Evolutionary conservation across 2,888 invertebrate species (phyloP), one percentile per base, ranked within the genome.

Genomic region (Sesamia inferens): DNA sequence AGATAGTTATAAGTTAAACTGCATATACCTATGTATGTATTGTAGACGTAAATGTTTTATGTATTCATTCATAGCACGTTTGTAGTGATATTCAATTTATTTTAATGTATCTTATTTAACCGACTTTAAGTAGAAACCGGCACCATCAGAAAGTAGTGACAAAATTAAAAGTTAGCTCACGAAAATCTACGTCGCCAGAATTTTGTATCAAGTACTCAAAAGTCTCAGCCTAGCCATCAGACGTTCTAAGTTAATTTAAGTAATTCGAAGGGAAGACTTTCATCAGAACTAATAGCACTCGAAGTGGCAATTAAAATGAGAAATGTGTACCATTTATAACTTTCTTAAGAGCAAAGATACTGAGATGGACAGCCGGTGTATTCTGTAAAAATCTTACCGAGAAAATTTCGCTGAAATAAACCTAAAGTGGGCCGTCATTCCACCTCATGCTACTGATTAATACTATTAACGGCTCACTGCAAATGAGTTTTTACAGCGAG

Each of bases 291-390:
- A 84, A 84, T 80, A 82, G 83, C 72, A 67, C 71, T 81, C 83
- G 66, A 79, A 83, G 76, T 76, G 76, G 74, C 76, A 68, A 76
- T 85, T 86, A 85, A 85, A 83, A 77, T 86, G 87, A 86, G 73
- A 83, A 86, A 82, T 81, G 72, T 65, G 42, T 66, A 73, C 59
- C 81, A 85, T 83, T 83, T 77, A 62, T 68, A 81, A 84, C 73
- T 78, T 85, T 78, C 48, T 54, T 74, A 66, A 58, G 39, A 14
- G 19, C 42, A 66, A 59, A 66, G n/a, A 47, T 13, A 16, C 61
- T 57, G 62, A 14, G 69, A 76, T 51, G 44, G 58, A 62, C 59
- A n/a, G 5, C 51, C 10, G 11, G 5, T n/a, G 10, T 51, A 5
- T 51, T 51, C 51, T 10, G 19, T 10, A 51, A 51, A 51, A 51